phyloP scores from a whole-genome alignment of 1,140 invertebrate species.

The Danaus plexippus region DNA sequence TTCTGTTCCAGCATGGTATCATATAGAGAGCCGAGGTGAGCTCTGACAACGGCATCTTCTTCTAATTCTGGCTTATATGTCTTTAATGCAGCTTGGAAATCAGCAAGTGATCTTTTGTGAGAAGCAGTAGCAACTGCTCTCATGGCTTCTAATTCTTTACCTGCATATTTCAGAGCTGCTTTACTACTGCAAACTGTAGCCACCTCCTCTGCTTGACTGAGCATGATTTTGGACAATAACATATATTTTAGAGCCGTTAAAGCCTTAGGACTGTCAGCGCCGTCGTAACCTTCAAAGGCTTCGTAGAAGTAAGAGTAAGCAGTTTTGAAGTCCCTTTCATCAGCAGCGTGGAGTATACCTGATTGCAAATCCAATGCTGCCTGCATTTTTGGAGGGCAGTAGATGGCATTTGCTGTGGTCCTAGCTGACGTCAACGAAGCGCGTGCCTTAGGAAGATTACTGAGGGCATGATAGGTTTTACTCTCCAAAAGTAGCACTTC shows the following conservation, averaged over 20 bases:
- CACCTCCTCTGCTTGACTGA: constrained; percentile 96
- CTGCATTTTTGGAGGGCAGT: constrained; percentile 98
- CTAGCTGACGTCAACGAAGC: constrained; percentile 97
- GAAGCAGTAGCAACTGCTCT: constrained; percentile 96
- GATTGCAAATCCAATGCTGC: constrained; percentile 97
- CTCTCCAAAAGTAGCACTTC: constrained; percentile 97
- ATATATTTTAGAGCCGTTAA: constrained; percentile 98
- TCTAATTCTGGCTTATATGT: constrained; percentile 92
- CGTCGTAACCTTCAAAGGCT: constrained; percentile 99
- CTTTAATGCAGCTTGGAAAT: constrained; percentile 88
- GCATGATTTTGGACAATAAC: constrained; percentile 98
- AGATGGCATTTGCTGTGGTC: constrained; percentile 99
- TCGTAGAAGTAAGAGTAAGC: constrained; percentile 99
- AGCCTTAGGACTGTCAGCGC: constrained; percentile 93
- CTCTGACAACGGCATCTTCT: constrained; percentile 96
- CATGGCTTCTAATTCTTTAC: constrained; percentile 97
- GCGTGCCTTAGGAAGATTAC: constrained; percentile 96
- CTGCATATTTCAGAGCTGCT: constrained; percentile 95
- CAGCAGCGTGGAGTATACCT: constrained; percentile 98
- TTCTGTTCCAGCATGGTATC: constrained; percentile 99
- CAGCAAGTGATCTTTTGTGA: constrained; percentile 95
- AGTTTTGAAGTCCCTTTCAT: constrained; percentile 99
- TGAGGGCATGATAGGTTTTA: constrained; percentile 98
- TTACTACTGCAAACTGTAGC: constrained; percentile 96
- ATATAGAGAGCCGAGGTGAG: constrained; percentile 96